Conservation (phyloP, 2,113 vertebrate genomes). For the Bombycilla garrulus region DNA sequence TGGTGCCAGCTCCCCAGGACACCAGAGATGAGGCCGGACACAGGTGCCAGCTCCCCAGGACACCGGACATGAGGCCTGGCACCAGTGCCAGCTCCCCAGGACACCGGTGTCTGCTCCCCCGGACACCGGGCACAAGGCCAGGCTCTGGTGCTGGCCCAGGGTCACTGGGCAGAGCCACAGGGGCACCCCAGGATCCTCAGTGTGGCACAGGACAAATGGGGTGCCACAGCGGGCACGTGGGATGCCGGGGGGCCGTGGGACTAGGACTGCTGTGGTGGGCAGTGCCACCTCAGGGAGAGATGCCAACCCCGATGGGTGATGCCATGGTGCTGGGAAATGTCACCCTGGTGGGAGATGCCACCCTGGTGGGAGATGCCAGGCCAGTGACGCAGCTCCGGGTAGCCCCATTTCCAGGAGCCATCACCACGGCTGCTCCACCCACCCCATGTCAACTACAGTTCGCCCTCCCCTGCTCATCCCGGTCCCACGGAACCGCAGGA, state of each 20-base stretch:
- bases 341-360: background rate
- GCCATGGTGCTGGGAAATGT: background rate
- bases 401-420: background rate
- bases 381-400: background rate
- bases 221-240: background rate
- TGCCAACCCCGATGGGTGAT: background rate
- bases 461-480: background rate
- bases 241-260: too few species aligned
- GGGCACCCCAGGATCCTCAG: accelerated
- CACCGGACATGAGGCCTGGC: too few species aligned
- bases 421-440: background rate
- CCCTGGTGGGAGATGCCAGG: background rate
- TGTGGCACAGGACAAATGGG: accelerated
- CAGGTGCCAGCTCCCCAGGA: too few species aligned
- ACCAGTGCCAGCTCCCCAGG: accelerated
- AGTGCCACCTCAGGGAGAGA: background rate
- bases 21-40: background rate
- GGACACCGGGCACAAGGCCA: background rate
- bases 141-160: background rate
- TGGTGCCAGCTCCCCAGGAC: background rate
- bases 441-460: background rate
- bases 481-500: background rate
- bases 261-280: too few species aligned
- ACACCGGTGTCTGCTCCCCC: background rate
- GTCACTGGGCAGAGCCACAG: accelerated